phyloP scores from a whole-genome alignment of 2,888 invertebrate species.

The Adelphocoris suturalis region DNA sequence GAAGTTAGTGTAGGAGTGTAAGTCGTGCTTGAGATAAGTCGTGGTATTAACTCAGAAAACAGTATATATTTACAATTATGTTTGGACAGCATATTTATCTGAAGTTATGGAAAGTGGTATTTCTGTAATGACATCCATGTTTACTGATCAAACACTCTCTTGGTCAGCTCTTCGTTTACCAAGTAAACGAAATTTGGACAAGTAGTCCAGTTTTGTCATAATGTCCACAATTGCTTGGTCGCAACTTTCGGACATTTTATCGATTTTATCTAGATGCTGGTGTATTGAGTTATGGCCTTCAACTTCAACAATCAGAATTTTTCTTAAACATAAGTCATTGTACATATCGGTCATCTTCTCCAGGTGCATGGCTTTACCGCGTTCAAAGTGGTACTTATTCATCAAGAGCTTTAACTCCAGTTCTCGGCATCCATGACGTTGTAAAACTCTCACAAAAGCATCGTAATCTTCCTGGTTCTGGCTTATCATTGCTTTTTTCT shows the following conservation, averaged over 20 bases:
- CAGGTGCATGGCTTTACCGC: neutral
- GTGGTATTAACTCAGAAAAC: no score
- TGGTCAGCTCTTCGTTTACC: no score
- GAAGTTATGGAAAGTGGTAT: no score
- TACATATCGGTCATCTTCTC: slow-evolving; percentile 47
- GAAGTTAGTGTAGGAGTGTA: no score
- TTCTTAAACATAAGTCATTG: slow-evolving; percentile 11
- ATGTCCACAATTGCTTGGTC: slow-evolving; percentile 41
- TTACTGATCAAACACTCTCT: no score
- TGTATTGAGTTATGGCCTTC: slow-evolving; percentile 29
- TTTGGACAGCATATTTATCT: no score
- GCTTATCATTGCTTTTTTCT: neutral
- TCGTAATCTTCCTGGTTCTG: slow-evolving; percentile 45
- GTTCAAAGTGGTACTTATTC: slow-evolving; percentile 2
- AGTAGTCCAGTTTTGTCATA: neutral
- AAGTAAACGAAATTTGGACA: neutral
- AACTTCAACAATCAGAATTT: slow-evolving; percentile 42
- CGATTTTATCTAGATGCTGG: slow-evolving; percentile 12
- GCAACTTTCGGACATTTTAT: slow-evolving; percentile 9
- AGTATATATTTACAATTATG: no score
- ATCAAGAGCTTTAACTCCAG: slow-evolving; percentile 16
- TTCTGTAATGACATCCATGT: no score
- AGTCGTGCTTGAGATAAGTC: no score
- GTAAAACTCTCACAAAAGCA: neutral
- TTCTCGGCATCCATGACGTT: slow-evolving; percentile 45